phyloP scores from a whole-genome alignment of 2,888 invertebrate genomes.

The Hirtodrosophila alboralis region DNA sequence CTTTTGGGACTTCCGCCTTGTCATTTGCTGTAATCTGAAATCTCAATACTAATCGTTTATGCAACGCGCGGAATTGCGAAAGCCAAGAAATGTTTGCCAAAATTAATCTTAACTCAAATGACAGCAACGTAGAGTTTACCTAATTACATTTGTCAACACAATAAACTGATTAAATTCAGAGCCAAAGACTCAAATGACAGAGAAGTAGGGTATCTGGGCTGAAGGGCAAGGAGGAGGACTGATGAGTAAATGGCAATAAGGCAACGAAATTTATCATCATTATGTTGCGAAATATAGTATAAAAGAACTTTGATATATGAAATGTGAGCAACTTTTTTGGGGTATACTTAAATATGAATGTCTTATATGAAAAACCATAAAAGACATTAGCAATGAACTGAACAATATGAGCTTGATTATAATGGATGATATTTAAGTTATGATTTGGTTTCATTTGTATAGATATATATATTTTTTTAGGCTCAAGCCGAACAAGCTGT shows the following conservation, averaged over 20 bases:
- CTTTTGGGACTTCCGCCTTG: constrained; percentile 19
- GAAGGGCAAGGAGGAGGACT: neutral
- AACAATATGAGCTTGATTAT: too few species aligned
- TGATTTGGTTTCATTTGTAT: too few species aligned
- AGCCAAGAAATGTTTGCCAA: constrained; percentile 22
- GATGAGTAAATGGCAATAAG: constrained; percentile 31
- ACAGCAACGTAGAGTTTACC: constrained; percentile 37
- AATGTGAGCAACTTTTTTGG: constrained; percentile 23
- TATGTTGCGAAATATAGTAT: constrained; percentile 40
- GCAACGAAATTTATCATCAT: constrained; percentile 63
- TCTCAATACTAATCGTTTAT: constrained; percentile 18
- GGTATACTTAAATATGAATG: constrained; percentile 6
- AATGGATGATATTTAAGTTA: too few species aligned
- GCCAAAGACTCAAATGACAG: constrained; percentile 1
- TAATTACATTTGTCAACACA: constrained; percentile 67
- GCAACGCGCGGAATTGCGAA: constrained; percentile 4
- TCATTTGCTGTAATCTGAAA: constrained; percentile 15
- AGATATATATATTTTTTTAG: too few species aligned
- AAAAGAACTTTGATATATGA: too few species aligned
- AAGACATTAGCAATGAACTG: too few species aligned
- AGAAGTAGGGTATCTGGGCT: too few species aligned
- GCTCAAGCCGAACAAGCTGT: too few species aligned
- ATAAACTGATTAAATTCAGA: constrained; percentile 55
- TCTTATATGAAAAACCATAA: constrained; percentile 3
- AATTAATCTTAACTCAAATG: constrained; percentile 34